Base-by-base conservation (phyloP, 92 coral and sea anemone genomes). In the Montipora capitata region DNA sequence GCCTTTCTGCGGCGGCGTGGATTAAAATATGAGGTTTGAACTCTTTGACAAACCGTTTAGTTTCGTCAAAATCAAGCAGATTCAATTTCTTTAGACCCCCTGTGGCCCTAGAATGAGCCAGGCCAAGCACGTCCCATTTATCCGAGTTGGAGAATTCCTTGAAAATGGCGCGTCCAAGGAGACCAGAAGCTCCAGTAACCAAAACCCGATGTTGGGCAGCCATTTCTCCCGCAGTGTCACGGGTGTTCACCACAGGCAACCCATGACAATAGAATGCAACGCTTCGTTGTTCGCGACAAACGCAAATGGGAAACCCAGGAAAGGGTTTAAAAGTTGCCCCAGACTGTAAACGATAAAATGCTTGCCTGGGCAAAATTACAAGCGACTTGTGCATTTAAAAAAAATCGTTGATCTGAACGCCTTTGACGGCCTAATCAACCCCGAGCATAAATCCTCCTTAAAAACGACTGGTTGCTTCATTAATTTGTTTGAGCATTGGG, bases 131-230 rank as follows among this genome's bases (percentile, higher is more conserved):
- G 81, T 94, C 77, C 93, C 96, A 94, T 16, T 80, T 70, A 2
- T 81, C 78, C 10, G 88, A 80, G 48, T 52, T 58, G 2, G 92
- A 61, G 48, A 94, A 93, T 79, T 88, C 85, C 68, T 96, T 92
- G 88, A 94, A 81, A 18, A 96, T 78, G 11, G 99, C 99, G 52
- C 99, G 89, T 10, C 99, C 99, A 3, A 96, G 87, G 35, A 96
- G 89, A 48, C 99, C 99, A 35, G 96, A 94, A 20, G 98, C 98
- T 4, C 98, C 98, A 10, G 98, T 96, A 11, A 96, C 89, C 67
- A 96, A 72, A 0, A 93, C 96, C 3, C 98, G 81, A 71, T 75
- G 88, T 54, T 68, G 70, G 16, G 82, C 66, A 72, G 99, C 95
- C 99, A 95, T 90, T 68, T 92, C 85, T 82, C 69, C 0, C 13